A percentile compares a stretch with the other conserved stretches of the same genome.
These are phyloP conservation scores for Poliocrania exsul DNA, from an alignment of 2,797 vertebrate species.

Conservation along the genomic window DNA sequence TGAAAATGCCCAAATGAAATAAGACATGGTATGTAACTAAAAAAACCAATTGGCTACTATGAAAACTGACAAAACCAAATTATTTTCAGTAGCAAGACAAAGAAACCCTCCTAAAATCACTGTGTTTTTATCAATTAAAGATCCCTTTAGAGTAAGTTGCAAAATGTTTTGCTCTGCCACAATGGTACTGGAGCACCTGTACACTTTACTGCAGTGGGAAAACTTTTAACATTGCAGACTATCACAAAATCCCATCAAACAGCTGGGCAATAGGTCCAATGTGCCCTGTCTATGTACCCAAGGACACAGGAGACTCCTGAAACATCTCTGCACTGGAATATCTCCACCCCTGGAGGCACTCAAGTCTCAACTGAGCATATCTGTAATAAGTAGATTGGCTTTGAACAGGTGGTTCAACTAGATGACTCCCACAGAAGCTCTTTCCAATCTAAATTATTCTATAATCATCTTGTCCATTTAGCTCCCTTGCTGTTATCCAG, in stretches of 20 bases:
- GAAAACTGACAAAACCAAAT: neutral
- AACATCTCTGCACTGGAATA: neutral
- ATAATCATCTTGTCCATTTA: neutral
- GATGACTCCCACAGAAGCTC: neutral
- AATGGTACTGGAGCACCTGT: fast-evolving
- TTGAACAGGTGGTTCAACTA: neutral
- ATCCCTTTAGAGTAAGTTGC: neutral
- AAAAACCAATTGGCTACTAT: neutral
- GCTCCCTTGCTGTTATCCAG: neutral
- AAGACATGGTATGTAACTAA: neutral
- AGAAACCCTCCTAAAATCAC: neutral
- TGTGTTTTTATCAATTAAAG: neutral
- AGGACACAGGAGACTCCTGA: neutral
- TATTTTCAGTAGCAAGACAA: neutral
- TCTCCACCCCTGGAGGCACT: neutral
- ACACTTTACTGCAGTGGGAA: neutral
- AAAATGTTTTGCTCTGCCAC: neutral
- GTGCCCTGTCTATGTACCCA: neutral
- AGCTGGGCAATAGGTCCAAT: neutral
- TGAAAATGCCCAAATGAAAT: neutral
- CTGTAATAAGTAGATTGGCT: neutral
- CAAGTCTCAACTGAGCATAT: neutral
- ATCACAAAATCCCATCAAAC: neutral
- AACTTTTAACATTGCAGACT: neutral
- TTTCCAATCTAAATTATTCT: neutral